Conservation (phyloP, 1,140 invertebrate genomes). For the Leptonema lineaticorne region DNA sequence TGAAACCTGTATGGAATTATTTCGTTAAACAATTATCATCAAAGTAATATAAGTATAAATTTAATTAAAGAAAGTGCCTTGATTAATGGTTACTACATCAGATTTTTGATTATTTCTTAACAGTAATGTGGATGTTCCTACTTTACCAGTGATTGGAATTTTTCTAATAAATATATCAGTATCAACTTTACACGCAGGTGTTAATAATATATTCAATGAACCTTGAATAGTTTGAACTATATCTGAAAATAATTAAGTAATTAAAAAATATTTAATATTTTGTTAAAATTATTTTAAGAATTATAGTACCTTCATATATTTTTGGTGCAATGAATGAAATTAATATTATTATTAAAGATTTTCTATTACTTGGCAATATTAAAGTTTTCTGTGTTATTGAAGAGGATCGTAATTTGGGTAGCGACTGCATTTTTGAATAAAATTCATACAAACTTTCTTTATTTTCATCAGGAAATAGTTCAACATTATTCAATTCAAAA, state of each 20-base stretch:
- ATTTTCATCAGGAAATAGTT: constrained; percentile 18
- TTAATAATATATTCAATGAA: constrained; percentile 27
- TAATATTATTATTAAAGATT: constrained; percentile 27
- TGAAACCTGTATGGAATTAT: constrained; percentile 18
- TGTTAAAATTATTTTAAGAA: too few relatives aligned
- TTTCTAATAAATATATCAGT: constrained; percentile 11
- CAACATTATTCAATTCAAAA: constrained; percentile 26
- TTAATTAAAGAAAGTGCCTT: too few relatives aligned
- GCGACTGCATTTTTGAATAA: constrained; percentile 15
- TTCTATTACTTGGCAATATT: constrained; percentile 21
- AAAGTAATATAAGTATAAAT: background rate
- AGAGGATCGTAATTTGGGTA: background rate
- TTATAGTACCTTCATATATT: constrained; percentile 29
- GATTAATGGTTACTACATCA: constrained; percentile 24
- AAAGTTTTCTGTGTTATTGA: constrained; percentile 7
- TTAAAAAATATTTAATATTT: constrained; percentile 11
- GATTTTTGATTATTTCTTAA: constrained; percentile 35
- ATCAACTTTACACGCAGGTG: background rate
- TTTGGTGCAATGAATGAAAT: constrained; percentile 30
- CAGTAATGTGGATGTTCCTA: constrained; percentile 31
- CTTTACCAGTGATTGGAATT: constrained; percentile 12
- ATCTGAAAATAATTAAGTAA: constrained; percentile 18
- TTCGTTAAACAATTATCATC: background rate
- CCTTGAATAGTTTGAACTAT: constrained; percentile 21
- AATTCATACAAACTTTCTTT: constrained; percentile 4